Evolutionary conservation across 2,113 vertebrate species (phyloP), one percentile per base, ranked within the genome.

Genomic region (Coptodon bakossiorum): DNA sequence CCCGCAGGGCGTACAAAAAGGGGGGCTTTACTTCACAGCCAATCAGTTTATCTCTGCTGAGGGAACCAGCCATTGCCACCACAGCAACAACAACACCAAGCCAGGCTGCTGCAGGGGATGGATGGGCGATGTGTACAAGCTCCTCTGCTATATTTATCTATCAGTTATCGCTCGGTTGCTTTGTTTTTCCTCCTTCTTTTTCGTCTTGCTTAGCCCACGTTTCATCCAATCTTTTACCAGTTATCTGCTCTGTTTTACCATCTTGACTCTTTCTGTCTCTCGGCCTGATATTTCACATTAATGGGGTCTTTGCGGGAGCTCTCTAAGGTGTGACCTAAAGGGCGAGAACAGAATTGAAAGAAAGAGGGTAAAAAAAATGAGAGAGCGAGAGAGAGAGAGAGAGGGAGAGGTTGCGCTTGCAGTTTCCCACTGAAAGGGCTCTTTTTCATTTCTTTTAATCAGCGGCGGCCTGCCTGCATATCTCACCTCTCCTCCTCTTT

Each of bases 381-480:
- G 19, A 22, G 14, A 53, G 14, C 17, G 1, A 50, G 29, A 6
- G 36, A 31, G 12, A 59, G 52, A 59, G 52, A 29, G 57, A 87
- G 81, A 45, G 83, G 71, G 29, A 83, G 88, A 43, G 85, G 52
- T 76, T 57, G 86, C 11, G 16, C 85, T 89, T 73, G 81, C 90
- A 80, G 78, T 88, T 93, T 93, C 86, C 90, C 83, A 68, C 80
- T 91, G 81, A 90, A 92, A 91, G 71, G 86, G 81, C 82, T 89
- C 91, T 88, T 92, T 96, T 94, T 94, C 92, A 94, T 93, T 95
- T 93, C 85, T 94, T 95, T 95, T 95, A 93, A 95, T 93, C 93
- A 93, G 91, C 90, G 27, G 34, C 83, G 61, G 80, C 92, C 89
- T 91, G 91, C 90, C 92, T 91, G 92, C 92, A 80, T 91, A 90